phyloP scores from a whole-genome alignment of 2,113 vertebrate genomes.

The Tachuris rubrigastra region DNA sequence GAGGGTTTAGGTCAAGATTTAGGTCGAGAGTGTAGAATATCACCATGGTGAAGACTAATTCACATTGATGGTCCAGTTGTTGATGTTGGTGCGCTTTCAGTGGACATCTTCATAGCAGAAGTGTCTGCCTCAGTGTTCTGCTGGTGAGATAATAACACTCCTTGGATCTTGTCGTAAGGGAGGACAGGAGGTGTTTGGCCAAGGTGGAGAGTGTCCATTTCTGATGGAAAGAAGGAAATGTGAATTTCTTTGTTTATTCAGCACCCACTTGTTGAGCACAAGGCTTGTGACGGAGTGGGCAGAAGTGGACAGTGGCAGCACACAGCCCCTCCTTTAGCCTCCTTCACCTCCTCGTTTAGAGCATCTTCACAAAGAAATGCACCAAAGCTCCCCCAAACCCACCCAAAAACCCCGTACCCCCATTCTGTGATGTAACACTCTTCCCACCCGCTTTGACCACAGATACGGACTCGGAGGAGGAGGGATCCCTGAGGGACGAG shows the following conservation, averaged over 20 bases:
- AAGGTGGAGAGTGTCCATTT: neutral
- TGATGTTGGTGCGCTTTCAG: neutral
- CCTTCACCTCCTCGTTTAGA: neutral
- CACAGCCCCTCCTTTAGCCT: accelerated
- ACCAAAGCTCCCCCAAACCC: neutral
- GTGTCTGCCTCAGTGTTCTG: neutral
- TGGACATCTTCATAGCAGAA: neutral
- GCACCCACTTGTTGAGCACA: neutral
- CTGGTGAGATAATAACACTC: neutral
- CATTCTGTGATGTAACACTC: neutral
- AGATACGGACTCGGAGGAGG: slow-evolving; percentile 96
- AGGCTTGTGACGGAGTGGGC: neutral
- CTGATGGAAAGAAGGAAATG: neutral
- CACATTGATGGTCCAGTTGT: neutral
- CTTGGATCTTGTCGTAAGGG: neutral
- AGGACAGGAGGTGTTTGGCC: neutral
- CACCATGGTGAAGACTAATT: neutral
- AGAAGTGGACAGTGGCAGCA: too few species aligned
- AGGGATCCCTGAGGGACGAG: slow-evolving; percentile 82
- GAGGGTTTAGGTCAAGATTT: neutral
- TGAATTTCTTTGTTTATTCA: neutral
- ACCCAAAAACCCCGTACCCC: neutral
- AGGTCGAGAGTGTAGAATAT: neutral
- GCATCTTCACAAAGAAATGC: neutral
- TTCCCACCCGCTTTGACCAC: slow-evolving; percentile 73